These are phyloP conservation scores for Raja brachyura DNA, from an alignment of 2,113 vertebrate species.

Conservation along the genomic window DNA sequence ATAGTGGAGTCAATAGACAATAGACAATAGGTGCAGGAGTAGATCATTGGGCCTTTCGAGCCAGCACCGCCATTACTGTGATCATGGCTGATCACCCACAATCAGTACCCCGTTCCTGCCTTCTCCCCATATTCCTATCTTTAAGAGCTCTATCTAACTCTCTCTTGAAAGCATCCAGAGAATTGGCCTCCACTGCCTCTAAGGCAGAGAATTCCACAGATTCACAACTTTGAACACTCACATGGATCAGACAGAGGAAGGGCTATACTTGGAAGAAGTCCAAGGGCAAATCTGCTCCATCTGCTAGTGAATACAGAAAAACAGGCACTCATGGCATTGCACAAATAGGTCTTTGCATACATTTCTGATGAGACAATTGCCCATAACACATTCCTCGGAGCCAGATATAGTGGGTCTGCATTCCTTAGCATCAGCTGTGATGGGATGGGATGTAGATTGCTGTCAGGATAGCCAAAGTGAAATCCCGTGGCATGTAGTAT, in stretches of 20 bases:
- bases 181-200: no score
- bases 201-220: no score
- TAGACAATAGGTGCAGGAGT: no score
- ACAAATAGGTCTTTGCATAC: not conserved
- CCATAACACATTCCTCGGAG: not conserved
- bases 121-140: no score
- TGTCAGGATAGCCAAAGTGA: no score
- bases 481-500: no score
- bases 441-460: not conserved
- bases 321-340: not conserved
- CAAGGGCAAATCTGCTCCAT: not conserved
- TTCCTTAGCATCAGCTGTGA: not conserved
- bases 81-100: no score
- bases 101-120: no score
- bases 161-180: no score
- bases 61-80: no score
- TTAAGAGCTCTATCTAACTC: no score
- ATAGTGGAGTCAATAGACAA: not conserved
- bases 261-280: not conserved
- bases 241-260: not conserved
- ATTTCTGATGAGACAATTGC: not conserved
- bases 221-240: not conserved
- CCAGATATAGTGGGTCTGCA: not conserved
- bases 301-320: not conserved
- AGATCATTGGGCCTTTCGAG: no score